These are phyloP conservation scores for Artibeus lituratus DNA, from an alignment of 2,797 vertebrate species.

Conservation along the genomic window DNA sequence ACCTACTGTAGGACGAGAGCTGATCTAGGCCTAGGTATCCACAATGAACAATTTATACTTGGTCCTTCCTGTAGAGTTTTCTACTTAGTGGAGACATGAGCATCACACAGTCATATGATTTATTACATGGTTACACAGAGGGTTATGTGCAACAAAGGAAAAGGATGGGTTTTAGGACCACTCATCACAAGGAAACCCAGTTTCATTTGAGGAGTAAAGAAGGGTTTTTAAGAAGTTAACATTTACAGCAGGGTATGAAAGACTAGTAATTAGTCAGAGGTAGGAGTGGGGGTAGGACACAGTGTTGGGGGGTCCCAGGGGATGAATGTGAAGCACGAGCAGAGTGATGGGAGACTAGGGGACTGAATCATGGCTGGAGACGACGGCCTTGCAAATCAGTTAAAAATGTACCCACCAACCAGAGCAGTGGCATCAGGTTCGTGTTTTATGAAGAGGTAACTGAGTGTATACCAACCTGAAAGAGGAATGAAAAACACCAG, in stretches of 20 bases:
- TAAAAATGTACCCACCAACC: not conserved
- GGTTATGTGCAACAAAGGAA: not conserved
- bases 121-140: not conserved
- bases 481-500: not conserved
- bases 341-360: not conserved
- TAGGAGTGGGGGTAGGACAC: not conserved
- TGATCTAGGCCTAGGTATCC: not conserved
- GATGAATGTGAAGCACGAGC: not conserved
- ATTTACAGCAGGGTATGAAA: not conserved
- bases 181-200: not conserved
- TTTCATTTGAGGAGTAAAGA: not conserved
- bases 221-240: not conserved
- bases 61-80: not conserved
- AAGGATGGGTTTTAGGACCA: not conserved
- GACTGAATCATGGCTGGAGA: not conserved
- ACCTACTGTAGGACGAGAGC: not conserved
- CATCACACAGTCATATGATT: not conserved
- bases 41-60: not conserved
- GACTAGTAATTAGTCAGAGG: not conserved
- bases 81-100: not conserved
- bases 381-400: not conserved
- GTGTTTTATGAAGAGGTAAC: not conserved
- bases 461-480: not conserved
- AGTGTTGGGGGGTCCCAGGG: not conserved
- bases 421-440: not conserved